phyloP scores from a whole-genome alignment of 2,888 invertebrate genomes.

The Nowickia ferox region DNA sequence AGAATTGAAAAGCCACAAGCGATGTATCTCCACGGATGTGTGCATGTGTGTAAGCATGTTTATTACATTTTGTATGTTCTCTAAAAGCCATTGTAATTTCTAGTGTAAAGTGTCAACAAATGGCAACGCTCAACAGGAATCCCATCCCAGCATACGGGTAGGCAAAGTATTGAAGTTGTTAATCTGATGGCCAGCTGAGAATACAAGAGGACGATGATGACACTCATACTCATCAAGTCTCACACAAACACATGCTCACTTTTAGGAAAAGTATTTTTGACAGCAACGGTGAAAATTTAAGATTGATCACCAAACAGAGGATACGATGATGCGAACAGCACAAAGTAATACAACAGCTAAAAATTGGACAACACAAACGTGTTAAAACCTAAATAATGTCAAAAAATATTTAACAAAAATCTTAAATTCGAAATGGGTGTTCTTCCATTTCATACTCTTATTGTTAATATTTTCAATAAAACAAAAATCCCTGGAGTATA shows the following conservation, averaged over 20 bases:
- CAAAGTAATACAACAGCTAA: slow-evolving; percentile 39
- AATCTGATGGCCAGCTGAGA: slow-evolving; percentile 66
- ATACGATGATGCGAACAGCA: slow-evolving; percentile 71
- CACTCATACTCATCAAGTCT: slow-evolving; percentile 31
- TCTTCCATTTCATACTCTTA: background rate
- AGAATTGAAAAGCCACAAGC: background rate
- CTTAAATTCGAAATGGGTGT: slow-evolving; percentile 33
- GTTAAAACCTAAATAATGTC: slow-evolving; percentile 80
- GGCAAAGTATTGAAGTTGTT: background rate
- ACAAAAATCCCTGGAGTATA: slow-evolving; percentile 52
- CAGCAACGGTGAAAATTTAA: slow-evolving; percentile 83
- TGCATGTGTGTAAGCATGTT: background rate
- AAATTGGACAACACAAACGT: slow-evolving; percentile 65
- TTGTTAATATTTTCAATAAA: background rate
- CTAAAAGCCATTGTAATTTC: slow-evolving; percentile 58
- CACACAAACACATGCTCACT: slow-evolving; percentile 22
- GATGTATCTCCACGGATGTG: background rate
- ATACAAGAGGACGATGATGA: slow-evolving; percentile 58
- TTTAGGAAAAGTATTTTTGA: slow-evolving; percentile 76
- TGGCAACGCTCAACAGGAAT: slow-evolving; percentile 53
- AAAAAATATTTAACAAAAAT: slow-evolving; percentile 63
- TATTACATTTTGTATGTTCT: background rate
- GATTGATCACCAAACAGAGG: slow-evolving; percentile 82
- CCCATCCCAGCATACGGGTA: slow-evolving; percentile 42
- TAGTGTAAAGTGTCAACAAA: slow-evolving; percentile 62